Evolutionary conservation across 1,140 invertebrate genomes (phyloP), one percentile per base, ranked within the genome.

Genomic region (Plectus sambesii): DNA sequence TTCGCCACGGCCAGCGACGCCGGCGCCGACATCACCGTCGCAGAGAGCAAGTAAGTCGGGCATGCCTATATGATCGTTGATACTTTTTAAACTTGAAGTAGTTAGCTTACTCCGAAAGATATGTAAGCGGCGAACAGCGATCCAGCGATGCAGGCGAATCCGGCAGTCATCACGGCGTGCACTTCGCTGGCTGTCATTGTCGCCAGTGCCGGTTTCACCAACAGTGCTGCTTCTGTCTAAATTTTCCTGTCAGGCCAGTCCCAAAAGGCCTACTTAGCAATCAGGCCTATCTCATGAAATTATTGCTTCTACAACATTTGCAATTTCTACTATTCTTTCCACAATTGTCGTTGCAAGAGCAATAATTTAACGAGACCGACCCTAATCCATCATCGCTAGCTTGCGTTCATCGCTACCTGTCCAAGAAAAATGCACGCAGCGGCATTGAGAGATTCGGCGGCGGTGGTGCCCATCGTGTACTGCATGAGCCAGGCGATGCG

Each of bases 11-110:
- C 84, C 3, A 97, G 72, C 0, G 88, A 82, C 22, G 85, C 85
- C 0, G 90, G 87, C 0, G 89, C 89, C 1, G 87, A 85, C 89
- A 97, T 94, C 0, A 94, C 80, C 37, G 85, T 87, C 0, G 90
- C 87, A 0, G 86, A 86, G 39, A 97, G 79, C 17, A 61, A 35
- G 35, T 65, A 55, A 5, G 49, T 49, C 8, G 75, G 64, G 42
- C 69, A 69, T 2, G 74, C 69, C 22, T 47, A 5, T 45, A 20
- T 6, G 5, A 5, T 20, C 5, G 35, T 51, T 25, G 19, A 15
- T 24, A 19, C 38, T 22, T 12, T 15, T 39, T 26, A 6, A 8
- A 23, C 40, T 55, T 6, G n/a, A n/a, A n/a, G n/a, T n/a, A n/a
- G n/a, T n/a, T n/a, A n/a, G 41, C 19, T 15, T 42, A 59, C 55